These are phyloP conservation scores for Accipiter virgatus DNA, from an alignment of 2,113 vertebrate species.

Conservation along the genomic window DNA sequence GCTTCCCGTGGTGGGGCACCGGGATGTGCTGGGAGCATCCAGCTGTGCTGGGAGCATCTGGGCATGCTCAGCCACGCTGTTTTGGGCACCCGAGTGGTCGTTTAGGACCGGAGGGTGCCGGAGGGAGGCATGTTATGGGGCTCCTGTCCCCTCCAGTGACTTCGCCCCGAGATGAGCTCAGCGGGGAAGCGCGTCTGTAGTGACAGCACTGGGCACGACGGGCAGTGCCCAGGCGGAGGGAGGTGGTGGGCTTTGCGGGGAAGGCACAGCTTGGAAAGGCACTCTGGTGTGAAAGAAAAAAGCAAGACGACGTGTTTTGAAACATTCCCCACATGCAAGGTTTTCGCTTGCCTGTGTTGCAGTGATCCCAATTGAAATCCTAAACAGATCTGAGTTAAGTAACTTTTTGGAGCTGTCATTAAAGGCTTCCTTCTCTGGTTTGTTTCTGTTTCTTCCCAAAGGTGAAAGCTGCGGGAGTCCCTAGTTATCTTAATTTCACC, in stretches of 20 bases:
- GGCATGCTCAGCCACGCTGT: not conserved
- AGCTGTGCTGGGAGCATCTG: not conserved
- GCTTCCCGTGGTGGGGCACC: too few species aligned
- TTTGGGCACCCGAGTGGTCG: not conserved
- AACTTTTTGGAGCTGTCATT: not conserved
- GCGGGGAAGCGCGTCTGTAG: rapidly evolving
- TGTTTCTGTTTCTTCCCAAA: not conserved
- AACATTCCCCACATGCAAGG: not conserved
- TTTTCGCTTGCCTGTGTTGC: not conserved
- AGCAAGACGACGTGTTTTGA: not conserved
- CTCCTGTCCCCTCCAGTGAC: not conserved
- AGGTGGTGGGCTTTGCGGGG: not conserved
- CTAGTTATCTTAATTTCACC: not conserved
- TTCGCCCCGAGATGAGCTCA: not conserved
- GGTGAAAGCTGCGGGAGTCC: not conserved
- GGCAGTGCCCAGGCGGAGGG: not conserved
- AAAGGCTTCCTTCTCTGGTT: not conserved
- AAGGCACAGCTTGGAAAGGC: not conserved
- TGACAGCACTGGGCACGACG: rapidly evolving
- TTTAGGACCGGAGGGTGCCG: not conserved
- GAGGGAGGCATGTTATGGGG: not conserved
- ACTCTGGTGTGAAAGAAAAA: not conserved
- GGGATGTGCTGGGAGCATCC: not conserved
- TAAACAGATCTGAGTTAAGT: not conserved
- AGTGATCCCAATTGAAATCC: not conserved